Percentiles rank a stretch among this genome's conserved stretches.
Evolutionary conservation across 1,140 invertebrate genomes (phyloP).

Genomic region (Monomorium pharaonis): DNA sequence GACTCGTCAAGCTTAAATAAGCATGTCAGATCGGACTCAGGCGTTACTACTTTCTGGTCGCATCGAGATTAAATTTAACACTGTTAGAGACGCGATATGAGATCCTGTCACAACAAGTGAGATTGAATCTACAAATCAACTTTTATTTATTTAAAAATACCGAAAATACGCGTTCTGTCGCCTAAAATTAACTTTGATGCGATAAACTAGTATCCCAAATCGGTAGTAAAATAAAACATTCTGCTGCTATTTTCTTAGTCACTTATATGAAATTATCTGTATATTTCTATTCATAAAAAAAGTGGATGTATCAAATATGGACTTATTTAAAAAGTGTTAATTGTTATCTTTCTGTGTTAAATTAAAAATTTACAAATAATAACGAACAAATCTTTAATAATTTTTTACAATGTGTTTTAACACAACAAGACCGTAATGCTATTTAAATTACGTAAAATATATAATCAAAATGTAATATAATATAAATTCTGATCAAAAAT

Average conservation of each 20-base stretch:
- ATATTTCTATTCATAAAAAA: not conserved
- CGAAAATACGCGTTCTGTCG: not conserved
- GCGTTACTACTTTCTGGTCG: constrained; percentile 55
- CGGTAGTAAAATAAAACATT: not conserved
- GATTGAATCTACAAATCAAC: not conserved
- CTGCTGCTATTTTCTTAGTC: too few species aligned
- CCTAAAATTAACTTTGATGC: not conserved
- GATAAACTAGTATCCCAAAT: not conserved
- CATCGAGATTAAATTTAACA: constrained; percentile 60
- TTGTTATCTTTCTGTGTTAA: not conserved
- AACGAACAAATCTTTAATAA: not conserved
- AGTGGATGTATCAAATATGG: not conserved
- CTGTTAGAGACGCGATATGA: not conserved
- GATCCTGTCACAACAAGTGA: not conserved
- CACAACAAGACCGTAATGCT: too few species aligned
- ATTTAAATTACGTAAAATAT: too few species aligned
- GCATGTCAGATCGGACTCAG: constrained; percentile 57
- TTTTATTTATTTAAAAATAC: not conserved
- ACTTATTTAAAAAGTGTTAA: too few species aligned
- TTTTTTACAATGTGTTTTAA: not conserved
- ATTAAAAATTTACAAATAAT: not conserved
- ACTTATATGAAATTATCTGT: not conserved
- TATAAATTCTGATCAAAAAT: not conserved
- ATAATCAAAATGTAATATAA: not conserved
- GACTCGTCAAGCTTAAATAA: constrained; percentile 47